Evolutionary conservation across 2,888 invertebrate genomes (phyloP).

Genomic region (Dione juno): DNA sequence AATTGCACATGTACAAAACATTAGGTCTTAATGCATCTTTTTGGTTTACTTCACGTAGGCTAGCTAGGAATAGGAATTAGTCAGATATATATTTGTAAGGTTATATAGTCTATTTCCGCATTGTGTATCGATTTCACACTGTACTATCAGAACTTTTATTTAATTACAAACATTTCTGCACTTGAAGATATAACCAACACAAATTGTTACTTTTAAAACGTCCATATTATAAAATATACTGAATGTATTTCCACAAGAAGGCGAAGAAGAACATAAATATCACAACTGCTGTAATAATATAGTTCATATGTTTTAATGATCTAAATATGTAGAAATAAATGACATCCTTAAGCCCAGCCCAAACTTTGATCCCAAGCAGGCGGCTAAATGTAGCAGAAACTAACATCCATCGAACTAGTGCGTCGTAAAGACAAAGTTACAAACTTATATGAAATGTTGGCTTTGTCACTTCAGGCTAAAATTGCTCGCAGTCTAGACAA

Average conservation of each 20-base stretch:
- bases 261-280: not conserved
- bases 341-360: not conserved
- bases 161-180: too few species aligned
- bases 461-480: conserved; percentile 21
- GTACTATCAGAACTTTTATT: too few species aligned
- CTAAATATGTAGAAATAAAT: conserved; percentile 9
- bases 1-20: too few species aligned
- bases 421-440: conserved; percentile 28
- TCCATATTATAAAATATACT: too few species aligned
- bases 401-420: conserved; percentile 30
- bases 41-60: too few species aligned
- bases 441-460: conserved; percentile 32
- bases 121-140: too few species aligned
- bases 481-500: conserved; percentile 28
- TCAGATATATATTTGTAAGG: too few species aligned
- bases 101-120: too few species aligned
- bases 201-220: not conserved
- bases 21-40: too few species aligned
- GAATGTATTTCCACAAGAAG: too few species aligned
- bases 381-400: conserved; percentile 30
- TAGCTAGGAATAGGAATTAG: too few species aligned
- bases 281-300: not conserved
- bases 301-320: not conserved
- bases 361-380: conserved; percentile 16
- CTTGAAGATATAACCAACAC: not conserved